Conservation (phyloP, 2,113 vertebrate genomes). For the Paedocypris sp. region DNA sequence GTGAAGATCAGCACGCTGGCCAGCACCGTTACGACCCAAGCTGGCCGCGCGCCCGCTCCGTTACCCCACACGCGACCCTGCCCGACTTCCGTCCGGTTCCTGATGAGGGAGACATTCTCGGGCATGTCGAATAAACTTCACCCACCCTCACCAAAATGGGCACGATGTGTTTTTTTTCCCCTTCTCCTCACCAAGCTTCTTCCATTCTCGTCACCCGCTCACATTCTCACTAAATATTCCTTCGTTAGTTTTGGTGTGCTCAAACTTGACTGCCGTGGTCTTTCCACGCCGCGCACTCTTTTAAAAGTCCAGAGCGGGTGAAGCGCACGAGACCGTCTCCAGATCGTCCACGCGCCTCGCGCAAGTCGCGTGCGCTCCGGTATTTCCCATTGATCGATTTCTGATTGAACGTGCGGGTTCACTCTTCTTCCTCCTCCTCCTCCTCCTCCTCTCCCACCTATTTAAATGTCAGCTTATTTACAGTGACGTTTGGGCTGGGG, state of each 20-base stretch:
- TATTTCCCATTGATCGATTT: slow-evolving; percentile 26
- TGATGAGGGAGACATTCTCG: slow-evolving; percentile 52
- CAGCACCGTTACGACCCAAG: slow-evolving; percentile 59
- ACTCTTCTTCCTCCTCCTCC: neutral
- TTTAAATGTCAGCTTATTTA: slow-evolving; percentile 24
- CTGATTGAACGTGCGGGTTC: no score
- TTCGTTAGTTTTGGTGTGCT: no score
- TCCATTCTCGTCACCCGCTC: neutral
- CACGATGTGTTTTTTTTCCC: neutral
- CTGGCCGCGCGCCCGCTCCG: slow-evolving; percentile 33
- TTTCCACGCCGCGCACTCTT: neutral
- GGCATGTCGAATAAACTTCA: slow-evolving; percentile 47
- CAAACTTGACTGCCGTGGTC: neutral
- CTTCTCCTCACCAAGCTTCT: neutral
- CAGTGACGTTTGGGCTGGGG: slow-evolving; percentile 1
- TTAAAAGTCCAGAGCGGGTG: slow-evolving; percentile 5
- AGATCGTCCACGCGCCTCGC: slow-evolving; percentile 5
- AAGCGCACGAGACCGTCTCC: neutral
- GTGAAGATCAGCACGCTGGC: slow-evolving; percentile 67
- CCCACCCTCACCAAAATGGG: neutral
- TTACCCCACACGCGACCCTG: slow-evolving; percentile 22
- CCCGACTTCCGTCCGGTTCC: slow-evolving; percentile 55
- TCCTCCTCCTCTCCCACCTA: neutral
- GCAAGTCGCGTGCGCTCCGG: slow-evolving; percentile 9
- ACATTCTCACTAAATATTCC: neutral